Conservation (phyloP, 2,113 vertebrate species). For the Protobothrops flavoviridis region DNA sequence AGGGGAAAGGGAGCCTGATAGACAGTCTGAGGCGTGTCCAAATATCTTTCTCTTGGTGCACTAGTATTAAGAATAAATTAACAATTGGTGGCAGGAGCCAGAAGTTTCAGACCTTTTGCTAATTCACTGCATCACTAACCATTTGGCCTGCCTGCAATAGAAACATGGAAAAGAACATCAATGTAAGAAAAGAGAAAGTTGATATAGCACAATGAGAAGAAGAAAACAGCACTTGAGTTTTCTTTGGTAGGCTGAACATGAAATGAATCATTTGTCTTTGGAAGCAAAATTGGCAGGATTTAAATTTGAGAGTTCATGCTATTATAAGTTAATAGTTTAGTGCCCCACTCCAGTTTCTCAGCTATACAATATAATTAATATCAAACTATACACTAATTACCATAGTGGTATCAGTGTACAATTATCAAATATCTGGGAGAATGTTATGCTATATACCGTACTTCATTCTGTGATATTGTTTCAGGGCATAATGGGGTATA, state of each 20-base stretch:
- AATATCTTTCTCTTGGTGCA: not conserved
- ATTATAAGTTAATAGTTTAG: not conserved
- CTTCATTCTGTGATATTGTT: not conserved
- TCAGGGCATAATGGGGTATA: not conserved
- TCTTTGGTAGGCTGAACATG: not conserved
- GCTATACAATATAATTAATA: not conserved
- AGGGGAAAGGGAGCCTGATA: not conserved
- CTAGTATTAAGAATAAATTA: not conserved
- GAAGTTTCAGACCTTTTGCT: not conserved
- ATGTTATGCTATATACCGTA: not conserved
- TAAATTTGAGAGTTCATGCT: not conserved
- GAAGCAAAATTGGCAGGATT: not conserved
- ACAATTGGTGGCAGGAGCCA: not conserved
- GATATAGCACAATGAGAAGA: not conserved
- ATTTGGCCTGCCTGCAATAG: not conserved
- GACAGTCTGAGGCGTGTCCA: not conserved
- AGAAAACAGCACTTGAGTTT: not conserved
- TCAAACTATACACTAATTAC: not conserved
- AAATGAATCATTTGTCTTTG: not conserved
- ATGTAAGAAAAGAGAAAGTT: not conserved
- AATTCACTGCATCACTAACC: not conserved
- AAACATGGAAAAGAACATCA: not conserved
- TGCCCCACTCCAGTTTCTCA: not conserved
- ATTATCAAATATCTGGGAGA: not conserved
- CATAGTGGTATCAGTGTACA: not conserved